Percentiles rank a stretch among this genome's conserved stretches.
Conservation (phyloP, 1,140 invertebrate species). For the Agrypnia vestita region DNA sequence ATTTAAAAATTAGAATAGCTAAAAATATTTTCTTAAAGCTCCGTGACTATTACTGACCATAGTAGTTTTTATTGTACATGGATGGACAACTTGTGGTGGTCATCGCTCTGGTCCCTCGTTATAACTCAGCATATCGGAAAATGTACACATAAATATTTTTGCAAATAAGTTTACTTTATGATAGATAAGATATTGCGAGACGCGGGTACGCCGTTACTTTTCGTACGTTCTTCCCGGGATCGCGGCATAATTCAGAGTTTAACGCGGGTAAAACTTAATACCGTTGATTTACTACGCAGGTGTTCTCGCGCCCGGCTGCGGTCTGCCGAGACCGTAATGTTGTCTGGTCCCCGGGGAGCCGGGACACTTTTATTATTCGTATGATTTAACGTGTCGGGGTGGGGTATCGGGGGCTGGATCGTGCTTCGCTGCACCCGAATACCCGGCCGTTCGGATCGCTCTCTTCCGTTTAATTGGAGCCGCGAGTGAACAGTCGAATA, state of each 20-base stretch:
- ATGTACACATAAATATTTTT: too few relatives aligned
- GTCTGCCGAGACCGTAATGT: constrained; percentile 11
- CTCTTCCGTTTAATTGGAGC: too few relatives aligned
- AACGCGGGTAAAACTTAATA: constrained; percentile 4
- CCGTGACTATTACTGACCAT: too few relatives aligned
- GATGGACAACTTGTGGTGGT: too few relatives aligned
- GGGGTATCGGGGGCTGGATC: neutral
- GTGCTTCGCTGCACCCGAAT: neutral
- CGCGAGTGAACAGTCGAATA: too few relatives aligned
- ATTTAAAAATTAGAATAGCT: too few relatives aligned
- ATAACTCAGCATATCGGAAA: too few relatives aligned
- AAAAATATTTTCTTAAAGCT: too few relatives aligned
- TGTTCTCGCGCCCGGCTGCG: constrained; percentile 21
- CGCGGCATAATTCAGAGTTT: constrained; percentile 5
- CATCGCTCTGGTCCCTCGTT: too few relatives aligned
- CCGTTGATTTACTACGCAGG: constrained; percentile 16
- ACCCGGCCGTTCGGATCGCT: neutral
- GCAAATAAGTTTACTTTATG: too few relatives aligned
- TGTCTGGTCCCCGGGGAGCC: neutral
- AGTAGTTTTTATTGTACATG: too few relatives aligned
- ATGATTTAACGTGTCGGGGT: constrained; percentile 3
- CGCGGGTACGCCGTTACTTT: neutral
- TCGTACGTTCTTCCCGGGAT: neutral
- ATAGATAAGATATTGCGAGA: neutral
- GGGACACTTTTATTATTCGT: constrained; percentile 25